Conservation (phyloP, 2,113 vertebrate genomes). For the Machaerirhynchus nigripectus region DNA sequence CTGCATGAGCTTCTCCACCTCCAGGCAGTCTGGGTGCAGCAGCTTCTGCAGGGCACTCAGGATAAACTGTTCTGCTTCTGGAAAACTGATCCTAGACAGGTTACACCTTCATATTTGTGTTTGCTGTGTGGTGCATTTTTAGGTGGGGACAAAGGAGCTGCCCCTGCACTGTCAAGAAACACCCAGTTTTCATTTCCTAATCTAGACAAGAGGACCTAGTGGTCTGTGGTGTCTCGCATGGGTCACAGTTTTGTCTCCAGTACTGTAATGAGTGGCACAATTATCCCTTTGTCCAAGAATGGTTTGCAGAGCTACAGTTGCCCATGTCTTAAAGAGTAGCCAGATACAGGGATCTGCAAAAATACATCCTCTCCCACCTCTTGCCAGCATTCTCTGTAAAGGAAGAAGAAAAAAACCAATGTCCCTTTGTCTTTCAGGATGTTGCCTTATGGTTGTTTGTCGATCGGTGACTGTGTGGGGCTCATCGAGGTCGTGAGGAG, state of each 20-base stretch:
- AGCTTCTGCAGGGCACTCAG: not conserved
- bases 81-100: not conserved
- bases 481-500: constrained; percentile 97
- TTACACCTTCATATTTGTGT: not conserved
- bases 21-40: not conserved
- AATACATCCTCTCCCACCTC: not conserved
- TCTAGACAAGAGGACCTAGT: not conserved
- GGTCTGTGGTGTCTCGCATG: not conserved
- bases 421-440: constrained; percentile 78
- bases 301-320: not conserved
- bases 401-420: not conserved
- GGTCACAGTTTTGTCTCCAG: not conserved
- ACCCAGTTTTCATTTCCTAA: not conserved
- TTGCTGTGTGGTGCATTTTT: not conserved
- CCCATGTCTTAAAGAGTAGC: not conserved
- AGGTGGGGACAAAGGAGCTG: not conserved
- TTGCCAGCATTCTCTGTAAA: not conserved
- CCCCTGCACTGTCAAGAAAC: not conserved
- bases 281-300: not conserved
- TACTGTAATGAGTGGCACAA: not conserved
- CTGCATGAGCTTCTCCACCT: not conserved
- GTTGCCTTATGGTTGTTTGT: constrained; percentile 96
- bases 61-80: not conserved
- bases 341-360: not conserved
- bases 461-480: constrained; percentile 95